These are phyloP conservation scores for Aphelenchoides bicaudatus DNA, from an alignment of 2,888 invertebrate genomes.

Conservation along the genomic window DNA sequence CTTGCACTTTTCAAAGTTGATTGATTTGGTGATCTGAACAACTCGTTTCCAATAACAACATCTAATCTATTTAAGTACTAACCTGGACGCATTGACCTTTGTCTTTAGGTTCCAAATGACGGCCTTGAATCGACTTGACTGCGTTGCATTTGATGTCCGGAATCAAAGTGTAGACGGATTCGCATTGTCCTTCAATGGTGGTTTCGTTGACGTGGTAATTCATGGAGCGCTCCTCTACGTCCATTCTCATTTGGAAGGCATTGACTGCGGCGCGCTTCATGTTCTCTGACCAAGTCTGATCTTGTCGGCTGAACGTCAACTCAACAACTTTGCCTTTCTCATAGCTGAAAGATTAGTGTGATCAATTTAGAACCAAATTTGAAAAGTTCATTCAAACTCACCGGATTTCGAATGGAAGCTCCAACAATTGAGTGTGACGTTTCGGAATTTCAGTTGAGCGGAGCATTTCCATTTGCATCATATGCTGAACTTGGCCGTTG, in stretches of 20 bases:
- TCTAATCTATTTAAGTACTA: too few species aligned
- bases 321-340: conserved; percentile 30
- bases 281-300: conserved; percentile 49
- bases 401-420: conserved; percentile 9
- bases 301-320: conserved; percentile 38
- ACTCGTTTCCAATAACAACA: too few species aligned
- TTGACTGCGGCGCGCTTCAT: conserved; percentile 52
- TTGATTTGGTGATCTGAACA: conserved; percentile 47
- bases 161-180: conserved; percentile 37
- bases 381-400: background rate
- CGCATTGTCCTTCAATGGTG: conserved; percentile 54
- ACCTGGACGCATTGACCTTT: conserved; percentile 17
- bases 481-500: background rate
- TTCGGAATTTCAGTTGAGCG: background rate
- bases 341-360: conserved; percentile 19
- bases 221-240: conserved; percentile 20
- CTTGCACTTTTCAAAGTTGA: conserved; percentile 62
- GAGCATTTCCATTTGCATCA: background rate
- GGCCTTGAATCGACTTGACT: background rate
- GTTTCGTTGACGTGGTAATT: conserved; percentile 37
- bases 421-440: background rate
- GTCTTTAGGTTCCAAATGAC: background rate
- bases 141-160: conserved; percentile 1
- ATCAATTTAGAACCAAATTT: background rate
- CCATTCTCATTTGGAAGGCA: conserved; percentile 21